These are phyloP conservation scores for Pitta sordida DNA, from an alignment of 2,113 vertebrate genomes.

Conservation along the genomic window DNA sequence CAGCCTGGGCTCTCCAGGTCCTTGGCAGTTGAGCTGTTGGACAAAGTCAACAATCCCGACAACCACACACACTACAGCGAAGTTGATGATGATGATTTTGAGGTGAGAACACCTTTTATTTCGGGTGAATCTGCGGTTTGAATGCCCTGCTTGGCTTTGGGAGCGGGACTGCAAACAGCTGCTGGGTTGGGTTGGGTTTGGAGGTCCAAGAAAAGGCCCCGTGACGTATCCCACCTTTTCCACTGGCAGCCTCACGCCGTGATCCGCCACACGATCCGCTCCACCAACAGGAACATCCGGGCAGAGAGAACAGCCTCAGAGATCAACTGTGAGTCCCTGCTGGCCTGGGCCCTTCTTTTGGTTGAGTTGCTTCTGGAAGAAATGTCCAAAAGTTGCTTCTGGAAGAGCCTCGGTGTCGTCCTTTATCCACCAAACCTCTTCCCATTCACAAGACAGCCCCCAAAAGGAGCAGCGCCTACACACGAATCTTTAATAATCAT, in stretches of 20 bases:
- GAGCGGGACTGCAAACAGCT: rapidly evolving
- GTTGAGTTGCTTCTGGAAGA: background rate
- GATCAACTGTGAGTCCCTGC: conserved; percentile 88
- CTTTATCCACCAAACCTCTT: background rate
- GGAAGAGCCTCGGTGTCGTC: rapidly evolving
- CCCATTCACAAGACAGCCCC: background rate
- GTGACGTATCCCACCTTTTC: background rate
- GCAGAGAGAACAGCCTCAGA: conserved; percentile 91
- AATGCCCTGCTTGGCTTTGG: background rate
- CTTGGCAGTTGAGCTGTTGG: conserved; percentile 90
- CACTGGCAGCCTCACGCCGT: conserved; percentile 79
- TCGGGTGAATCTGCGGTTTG: rapidly evolving
- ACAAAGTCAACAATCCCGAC: conserved; percentile 95
- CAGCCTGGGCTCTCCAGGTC: conserved; percentile 86
- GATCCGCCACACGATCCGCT: conserved; percentile 93
- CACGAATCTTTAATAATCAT: rapidly evolving
- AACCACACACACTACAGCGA: conserved; percentile 86
- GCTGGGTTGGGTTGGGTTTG: background rate
- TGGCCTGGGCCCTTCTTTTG: background rate
- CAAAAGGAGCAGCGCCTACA: background rate
- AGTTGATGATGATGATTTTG: conserved; percentile 90
- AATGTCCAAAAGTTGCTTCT: background rate
- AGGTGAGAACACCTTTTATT: conserved; percentile 73
- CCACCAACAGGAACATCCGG: conserved; percentile 85
- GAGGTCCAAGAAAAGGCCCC: background rate